Percentiles rank a stretch among this genome's conserved stretches.
phyloP scores from a whole-genome alignment of 2,797 vertebrate species.

The Taenioides sp. region DNA sequence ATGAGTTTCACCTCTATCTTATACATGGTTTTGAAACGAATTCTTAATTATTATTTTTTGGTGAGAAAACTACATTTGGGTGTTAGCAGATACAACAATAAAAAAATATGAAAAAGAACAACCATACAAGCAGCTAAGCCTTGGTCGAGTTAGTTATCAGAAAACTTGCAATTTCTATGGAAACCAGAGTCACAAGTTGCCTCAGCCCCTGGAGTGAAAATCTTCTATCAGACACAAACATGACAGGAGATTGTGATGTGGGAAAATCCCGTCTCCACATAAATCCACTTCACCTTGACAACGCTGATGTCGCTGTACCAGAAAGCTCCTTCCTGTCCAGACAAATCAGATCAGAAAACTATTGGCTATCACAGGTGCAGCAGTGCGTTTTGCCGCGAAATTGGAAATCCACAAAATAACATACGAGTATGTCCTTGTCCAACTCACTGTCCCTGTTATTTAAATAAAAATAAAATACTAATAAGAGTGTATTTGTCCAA shows the following conservation, averaged over 20 bases:
- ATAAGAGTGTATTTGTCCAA: slow-evolving; percentile 83
- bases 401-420: slow-evolving; percentile 47
- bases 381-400: slow-evolving; percentile 60
- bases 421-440: slow-evolving; percentile 40
- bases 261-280: slow-evolving; percentile 10
- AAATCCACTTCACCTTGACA: slow-evolving; percentile 26
- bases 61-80: background rate
- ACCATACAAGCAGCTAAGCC: background rate
- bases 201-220: background rate
- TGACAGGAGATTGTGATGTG: background rate
- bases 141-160: background rate
- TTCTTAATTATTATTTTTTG: no score
- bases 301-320: slow-evolving; percentile 32
- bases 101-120: background rate
- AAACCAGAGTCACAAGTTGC: background rate
- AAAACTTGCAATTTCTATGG: background rate
- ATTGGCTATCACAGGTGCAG: slow-evolving; percentile 52
- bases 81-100: no score
- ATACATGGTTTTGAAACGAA: no score
- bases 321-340: slow-evolving; percentile 33
- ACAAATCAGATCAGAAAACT: slow-evolving; percentile 48
- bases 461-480: slow-evolving; percentile 55
- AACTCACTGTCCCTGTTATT: slow-evolving; percentile 49
- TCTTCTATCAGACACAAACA: slow-evolving; percentile 8
- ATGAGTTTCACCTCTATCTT: no score